Evolutionary conservation across 1,140 invertebrate genomes (phyloP).

Genomic region (Cydia fagiglandana): DNA sequence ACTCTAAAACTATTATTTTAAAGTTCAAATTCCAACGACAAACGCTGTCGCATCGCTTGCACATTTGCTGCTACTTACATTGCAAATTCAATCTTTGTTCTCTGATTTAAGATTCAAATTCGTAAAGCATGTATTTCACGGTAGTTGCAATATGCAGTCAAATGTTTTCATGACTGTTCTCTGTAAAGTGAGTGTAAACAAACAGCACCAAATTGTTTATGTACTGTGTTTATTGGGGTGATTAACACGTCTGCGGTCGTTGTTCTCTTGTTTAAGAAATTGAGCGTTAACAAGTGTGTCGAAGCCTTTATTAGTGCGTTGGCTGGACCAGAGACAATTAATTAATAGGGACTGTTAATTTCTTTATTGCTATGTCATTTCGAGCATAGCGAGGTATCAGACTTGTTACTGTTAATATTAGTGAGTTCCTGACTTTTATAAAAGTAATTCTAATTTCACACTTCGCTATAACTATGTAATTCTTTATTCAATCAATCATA

Average conservation of each 20-base stretch:
- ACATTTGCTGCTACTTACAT: not conserved
- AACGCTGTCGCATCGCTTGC: not conserved
- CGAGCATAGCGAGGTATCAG: too few relatives aligned
- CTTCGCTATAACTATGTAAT: too few relatives aligned
- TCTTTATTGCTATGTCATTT: too few relatives aligned
- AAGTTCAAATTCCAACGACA: not conserved
- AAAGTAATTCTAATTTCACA: too few relatives aligned
- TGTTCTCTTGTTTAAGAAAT: constrained; percentile 21
- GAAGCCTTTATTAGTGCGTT: constrained; percentile 6
- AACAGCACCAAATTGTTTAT: constrained; percentile 20
- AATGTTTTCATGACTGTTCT: not conserved
- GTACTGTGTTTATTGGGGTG: not conserved
- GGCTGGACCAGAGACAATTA: not conserved
- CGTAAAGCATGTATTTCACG: not conserved
- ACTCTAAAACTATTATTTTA: not conserved
- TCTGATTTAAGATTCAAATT: not conserved
- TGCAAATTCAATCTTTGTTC: not conserved
- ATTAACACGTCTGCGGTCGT: constrained; percentile 27
- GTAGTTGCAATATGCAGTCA: not conserved
- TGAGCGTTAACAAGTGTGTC: constrained; percentile 20
- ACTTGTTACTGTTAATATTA: too few relatives aligned
- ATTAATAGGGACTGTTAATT: not conserved
- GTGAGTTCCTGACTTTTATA: too few relatives aligned
- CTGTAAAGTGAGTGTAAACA: constrained; percentile 3
- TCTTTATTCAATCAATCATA: too few relatives aligned